Evolutionary conservation across 2,113 vertebrate genomes (phyloP).

Genomic region (Paraplagusia blochii): DNA sequence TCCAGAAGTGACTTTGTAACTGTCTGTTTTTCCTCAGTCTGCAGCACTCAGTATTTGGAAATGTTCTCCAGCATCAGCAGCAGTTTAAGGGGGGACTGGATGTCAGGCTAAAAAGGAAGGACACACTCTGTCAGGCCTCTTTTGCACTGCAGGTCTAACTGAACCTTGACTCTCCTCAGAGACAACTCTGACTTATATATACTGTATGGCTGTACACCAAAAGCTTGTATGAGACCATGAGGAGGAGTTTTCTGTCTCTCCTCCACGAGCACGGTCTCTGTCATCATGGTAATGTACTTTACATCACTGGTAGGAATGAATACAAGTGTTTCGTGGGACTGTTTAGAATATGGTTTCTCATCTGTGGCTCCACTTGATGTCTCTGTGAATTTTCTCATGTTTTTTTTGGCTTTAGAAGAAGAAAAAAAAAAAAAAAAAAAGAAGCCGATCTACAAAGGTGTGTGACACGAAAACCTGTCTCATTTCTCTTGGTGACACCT

Average conservation of each 20-base stretch:
- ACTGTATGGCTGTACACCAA: conserved; percentile 51
- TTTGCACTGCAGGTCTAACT: conserved; percentile 24
- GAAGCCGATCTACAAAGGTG: conserved; percentile 9
- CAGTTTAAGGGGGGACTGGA: conserved; percentile 26
- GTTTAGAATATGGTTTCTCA: conserved; percentile 65
- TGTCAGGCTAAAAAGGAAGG: conserved; percentile 36
- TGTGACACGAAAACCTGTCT: conserved; percentile 1
- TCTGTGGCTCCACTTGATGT: conserved; percentile 65
- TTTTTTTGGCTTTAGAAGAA: conserved; percentile 49
- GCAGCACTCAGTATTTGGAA: conserved; percentile 18
- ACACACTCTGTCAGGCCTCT: conserved; percentile 14
- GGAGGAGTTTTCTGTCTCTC: conserved; percentile 32
- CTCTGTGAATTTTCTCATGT: conserved; percentile 53
- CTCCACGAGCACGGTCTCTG: conserved; percentile 39
- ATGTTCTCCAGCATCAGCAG: conserved; percentile 20
- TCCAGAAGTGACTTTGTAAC: conserved; percentile 2
- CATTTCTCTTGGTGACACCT: background rate
- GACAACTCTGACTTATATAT: conserved; percentile 16
- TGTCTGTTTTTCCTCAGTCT: conserved; percentile 22
- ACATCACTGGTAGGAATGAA: conserved; percentile 61
- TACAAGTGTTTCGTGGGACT: conserved; percentile 58
- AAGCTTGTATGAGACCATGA: conserved; percentile 41
- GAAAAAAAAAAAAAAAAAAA: too few species aligned
- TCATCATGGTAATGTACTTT: conserved; percentile 43
- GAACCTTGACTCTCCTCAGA: conserved; percentile 28